Conservation (phyloP, 1,140 invertebrate species). For the Hylaeus volcanicus region DNA sequence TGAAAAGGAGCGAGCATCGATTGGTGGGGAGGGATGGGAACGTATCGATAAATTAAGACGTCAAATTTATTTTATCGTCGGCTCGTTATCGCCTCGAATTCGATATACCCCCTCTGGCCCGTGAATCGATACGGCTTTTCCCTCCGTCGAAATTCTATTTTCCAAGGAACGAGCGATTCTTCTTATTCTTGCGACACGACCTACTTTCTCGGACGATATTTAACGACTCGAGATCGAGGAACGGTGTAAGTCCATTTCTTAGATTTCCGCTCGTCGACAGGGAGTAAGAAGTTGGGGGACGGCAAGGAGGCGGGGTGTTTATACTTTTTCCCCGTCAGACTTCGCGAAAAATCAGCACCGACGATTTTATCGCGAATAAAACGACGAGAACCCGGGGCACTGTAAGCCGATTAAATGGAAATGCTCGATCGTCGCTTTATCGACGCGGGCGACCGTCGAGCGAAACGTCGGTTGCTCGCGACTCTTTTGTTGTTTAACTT, state of each 20-base stretch:
- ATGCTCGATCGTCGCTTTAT: background rate
- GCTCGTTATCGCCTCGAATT: slow-evolving; percentile 57
- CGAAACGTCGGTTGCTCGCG: background rate
- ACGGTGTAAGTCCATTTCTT: slow-evolving; percentile 34
- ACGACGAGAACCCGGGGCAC: too few species aligned
- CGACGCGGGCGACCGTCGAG: background rate
- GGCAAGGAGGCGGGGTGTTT: background rate
- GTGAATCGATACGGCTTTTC: slow-evolving; percentile 49
- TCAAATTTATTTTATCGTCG: slow-evolving; percentile 62
- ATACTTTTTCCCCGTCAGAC: background rate
- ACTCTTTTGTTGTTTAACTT: background rate
- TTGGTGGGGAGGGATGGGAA: slow-evolving; percentile 1
- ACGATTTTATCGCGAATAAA: background rate
- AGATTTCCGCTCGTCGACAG: background rate
- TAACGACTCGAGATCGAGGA: slow-evolving; percentile 30
- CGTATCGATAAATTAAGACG: slow-evolving; percentile 61
- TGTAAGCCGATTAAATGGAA: background rate
- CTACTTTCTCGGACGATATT: slow-evolving; percentile 31
- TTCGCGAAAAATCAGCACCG: background rate
- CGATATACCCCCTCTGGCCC: slow-evolving; percentile 21
- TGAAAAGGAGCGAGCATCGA: background rate
- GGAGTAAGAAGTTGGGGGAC: background rate
- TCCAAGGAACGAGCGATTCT: slow-evolving; percentile 32
- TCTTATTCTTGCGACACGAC: slow-evolving; percentile 41
- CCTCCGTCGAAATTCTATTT: slow-evolving; percentile 23